These are phyloP conservation scores for Macrosiphum euphorbiae DNA, from an alignment of 2,888 invertebrate genomes.

Conservation along the genomic window DNA sequence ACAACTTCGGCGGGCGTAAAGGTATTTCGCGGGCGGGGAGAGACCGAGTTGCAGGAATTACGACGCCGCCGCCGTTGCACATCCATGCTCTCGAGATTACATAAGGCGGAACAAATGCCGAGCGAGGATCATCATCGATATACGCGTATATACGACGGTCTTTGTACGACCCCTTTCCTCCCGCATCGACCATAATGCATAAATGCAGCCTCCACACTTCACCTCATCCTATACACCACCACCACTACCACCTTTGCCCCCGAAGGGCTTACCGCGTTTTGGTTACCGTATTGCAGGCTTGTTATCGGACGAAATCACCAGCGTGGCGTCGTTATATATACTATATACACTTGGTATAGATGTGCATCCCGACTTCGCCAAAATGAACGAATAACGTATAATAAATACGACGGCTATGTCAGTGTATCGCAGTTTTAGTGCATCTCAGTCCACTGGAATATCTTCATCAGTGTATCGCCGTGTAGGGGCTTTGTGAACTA, in stretches of 20 bases:
- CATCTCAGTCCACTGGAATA: too few relatives aligned
- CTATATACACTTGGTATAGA: too few relatives aligned
- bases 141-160: not conserved
- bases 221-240: not conserved
- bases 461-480: too few relatives aligned
- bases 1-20: constrained; percentile 37
- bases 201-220: not conserved
- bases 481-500: too few relatives aligned
- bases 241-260: not conserved
- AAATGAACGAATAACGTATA: too few relatives aligned
- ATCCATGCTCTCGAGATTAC: not conserved
- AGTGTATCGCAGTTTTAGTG: too few relatives aligned
- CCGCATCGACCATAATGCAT: not conserved
- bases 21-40: not conserved
- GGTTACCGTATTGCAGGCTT: not conserved
- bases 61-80: not conserved
- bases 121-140: constrained; percentile 41
- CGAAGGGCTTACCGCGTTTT: not conserved
- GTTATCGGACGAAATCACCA: not conserved
- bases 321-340: not conserved
- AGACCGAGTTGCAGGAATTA: constrained; percentile 15
- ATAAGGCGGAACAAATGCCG: constrained; percentile 23
- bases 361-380: too few relatives aligned
- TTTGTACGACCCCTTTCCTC: not conserved
- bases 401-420: too few relatives aligned